Conservation (phyloP, 2,888 invertebrate species). For the Pheosia gnoma region DNA sequence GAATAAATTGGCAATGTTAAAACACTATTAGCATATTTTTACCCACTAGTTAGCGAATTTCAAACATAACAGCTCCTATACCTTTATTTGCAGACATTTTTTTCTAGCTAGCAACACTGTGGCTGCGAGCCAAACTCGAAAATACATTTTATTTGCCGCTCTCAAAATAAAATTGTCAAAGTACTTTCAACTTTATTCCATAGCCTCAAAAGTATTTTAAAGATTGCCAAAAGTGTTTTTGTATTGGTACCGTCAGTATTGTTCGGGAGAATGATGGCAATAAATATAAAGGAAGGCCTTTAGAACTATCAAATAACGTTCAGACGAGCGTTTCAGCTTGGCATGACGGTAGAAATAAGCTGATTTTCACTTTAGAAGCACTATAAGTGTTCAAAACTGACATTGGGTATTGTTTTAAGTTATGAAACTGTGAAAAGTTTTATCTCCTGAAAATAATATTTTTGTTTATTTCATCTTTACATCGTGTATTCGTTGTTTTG, state of each 20-base stretch:
- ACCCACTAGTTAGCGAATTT: conserved; percentile 56
- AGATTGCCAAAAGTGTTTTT: conserved; percentile 25
- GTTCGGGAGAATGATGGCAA: conserved; percentile 75
- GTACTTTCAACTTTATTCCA: conserved; percentile 42
- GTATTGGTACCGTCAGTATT: conserved; percentile 57
- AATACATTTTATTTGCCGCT: conserved; percentile 35
- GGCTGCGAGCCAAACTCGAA: conserved; percentile 68
- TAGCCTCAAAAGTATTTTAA: conserved; percentile 33
- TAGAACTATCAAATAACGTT: conserved; percentile 56
- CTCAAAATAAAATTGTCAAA: conserved; percentile 11
- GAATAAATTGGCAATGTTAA: neutral
- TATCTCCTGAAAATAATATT: neutral
- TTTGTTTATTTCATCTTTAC: neutral
- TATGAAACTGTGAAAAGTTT: neutral
- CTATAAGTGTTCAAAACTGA: conserved; percentile 5
- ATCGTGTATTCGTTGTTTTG: no score
- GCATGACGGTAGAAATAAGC: conserved; percentile 17
- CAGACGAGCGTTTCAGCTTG: conserved; percentile 24
- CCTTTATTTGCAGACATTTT: conserved; percentile 70
- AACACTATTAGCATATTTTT: conserved; percentile 8
- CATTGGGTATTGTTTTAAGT: conserved; percentile 3
- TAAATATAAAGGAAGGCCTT: conserved; percentile 71
- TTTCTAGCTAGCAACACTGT: conserved; percentile 63
- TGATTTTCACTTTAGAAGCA: conserved; percentile 18
- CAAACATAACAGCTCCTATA: conserved; percentile 66